Conservation (phyloP, 2,113 vertebrate genomes). For the Antechinus flavipes region DNA sequence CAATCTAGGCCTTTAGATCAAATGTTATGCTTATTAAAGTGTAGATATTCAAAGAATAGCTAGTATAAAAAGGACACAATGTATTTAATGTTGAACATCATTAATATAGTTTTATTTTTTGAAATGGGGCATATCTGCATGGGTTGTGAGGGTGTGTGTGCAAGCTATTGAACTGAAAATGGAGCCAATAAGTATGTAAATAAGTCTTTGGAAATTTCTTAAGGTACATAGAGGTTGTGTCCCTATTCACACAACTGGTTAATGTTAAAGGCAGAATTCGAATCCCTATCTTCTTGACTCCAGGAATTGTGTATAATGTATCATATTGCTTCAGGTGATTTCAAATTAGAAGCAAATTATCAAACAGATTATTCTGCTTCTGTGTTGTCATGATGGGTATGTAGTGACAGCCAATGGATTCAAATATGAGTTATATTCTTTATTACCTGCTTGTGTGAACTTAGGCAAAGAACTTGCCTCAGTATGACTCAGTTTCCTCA, state of each 20-base stretch:
- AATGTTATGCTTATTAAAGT: slow-evolving; percentile 59
- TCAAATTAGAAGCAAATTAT: neutral
- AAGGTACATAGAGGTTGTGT: neutral
- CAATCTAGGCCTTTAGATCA: slow-evolving; percentile 67
- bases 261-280: neutral
- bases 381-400: neutral
- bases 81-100: slow-evolving; percentile 64
- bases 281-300: neutral
- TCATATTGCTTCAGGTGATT: neutral
- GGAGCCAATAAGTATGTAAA: neutral
- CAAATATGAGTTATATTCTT: neutral
- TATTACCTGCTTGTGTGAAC: neutral
- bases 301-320: neutral
- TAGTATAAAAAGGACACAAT: slow-evolving; percentile 47
- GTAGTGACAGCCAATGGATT: neutral
- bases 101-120: slow-evolving; percentile 45
- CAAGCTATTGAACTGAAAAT: neutral
- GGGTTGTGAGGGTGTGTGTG: neutral
- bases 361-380: neutral
- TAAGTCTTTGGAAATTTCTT: neutral
- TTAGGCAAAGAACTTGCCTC: neutral
- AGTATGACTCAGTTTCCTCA: neutral
- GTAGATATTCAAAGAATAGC: slow-evolving; percentile 32
- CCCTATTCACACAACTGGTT: neutral
- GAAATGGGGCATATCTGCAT: neutral